A percentile compares a stretch with the other conserved stretches of the same genome.
Evolutionary conservation across 2,888 invertebrate genomes (phyloP).

Genomic region (Brachyopa scutellaris): DNA sequence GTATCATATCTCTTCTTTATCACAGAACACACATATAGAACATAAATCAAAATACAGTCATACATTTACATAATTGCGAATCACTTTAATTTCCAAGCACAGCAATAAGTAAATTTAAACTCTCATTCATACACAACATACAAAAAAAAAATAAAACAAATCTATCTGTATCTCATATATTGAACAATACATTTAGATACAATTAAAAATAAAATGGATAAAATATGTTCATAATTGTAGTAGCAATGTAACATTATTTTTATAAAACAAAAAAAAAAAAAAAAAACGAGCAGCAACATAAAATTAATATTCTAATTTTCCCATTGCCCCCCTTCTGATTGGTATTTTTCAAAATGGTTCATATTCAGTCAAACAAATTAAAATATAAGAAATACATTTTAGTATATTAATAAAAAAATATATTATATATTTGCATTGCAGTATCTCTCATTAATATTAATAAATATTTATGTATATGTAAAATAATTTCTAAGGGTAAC

Average conservation of each 20-base stretch:
- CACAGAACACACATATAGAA: constrained; percentile 15
- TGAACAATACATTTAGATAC: too few relatives aligned
- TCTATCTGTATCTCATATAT: constrained; percentile 18
- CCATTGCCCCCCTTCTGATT: too few relatives aligned
- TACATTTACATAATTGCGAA: not conserved
- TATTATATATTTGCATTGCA: too few relatives aligned
- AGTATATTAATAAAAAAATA: constrained; percentile 15
- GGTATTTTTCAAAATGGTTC: too few relatives aligned
- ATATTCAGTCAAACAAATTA: not conserved
- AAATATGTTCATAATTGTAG: constrained; percentile 36
- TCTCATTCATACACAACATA: constrained; percentile 19
- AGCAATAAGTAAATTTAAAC: not conserved
- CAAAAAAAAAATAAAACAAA: not conserved
- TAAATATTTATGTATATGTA: constrained; percentile 60
- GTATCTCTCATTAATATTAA: constrained; percentile 41
- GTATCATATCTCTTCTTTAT: constrained; percentile 51
- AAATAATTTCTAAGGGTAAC: constrained; percentile 54
- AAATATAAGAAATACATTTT: constrained; percentile 1
- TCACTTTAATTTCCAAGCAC: constrained; percentile 38
- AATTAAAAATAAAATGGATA: constrained; percentile 2
- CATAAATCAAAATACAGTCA: not conserved
- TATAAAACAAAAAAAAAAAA: constrained; percentile 43
- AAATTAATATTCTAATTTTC: constrained; percentile 1
- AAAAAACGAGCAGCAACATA: not conserved
- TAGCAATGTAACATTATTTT: constrained; percentile 65